Conservation (phyloP, 2,113 vertebrate species). For the Zosterops borbonicus region DNA sequence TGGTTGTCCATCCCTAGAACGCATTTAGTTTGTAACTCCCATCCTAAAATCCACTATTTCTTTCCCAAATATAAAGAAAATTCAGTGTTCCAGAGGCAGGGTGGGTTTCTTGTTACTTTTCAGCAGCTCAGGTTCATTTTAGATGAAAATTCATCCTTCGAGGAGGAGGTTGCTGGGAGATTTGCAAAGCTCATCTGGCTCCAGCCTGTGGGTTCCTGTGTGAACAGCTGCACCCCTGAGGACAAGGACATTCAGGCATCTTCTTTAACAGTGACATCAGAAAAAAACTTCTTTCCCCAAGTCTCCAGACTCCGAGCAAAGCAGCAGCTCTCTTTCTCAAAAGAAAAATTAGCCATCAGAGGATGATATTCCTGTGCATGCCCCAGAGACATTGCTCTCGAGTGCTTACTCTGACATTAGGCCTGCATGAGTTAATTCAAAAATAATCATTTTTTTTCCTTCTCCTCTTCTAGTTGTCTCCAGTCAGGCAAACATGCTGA, state of each 20-base stretch:
- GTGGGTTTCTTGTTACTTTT: neutral
- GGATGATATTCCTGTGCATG: neutral
- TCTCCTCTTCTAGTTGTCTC: neutral
- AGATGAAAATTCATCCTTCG: neutral
- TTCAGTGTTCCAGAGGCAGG: neutral
- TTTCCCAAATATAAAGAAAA: neutral
- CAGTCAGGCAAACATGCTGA: slow-evolving; percentile 33
- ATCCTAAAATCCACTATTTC: neutral
- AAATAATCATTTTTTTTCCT: neutral
- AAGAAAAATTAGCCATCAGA: neutral
- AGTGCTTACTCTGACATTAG: neutral
- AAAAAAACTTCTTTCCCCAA: neutral
- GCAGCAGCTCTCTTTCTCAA: neutral
- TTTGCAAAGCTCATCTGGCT: neutral
- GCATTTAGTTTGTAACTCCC: neutral
- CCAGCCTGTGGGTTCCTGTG: neutral
- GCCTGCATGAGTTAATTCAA: slow-evolving; percentile 18
- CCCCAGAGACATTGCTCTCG: neutral
- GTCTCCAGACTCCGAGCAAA: neutral
- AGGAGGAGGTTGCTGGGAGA: neutral
- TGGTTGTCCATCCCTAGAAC: neutral
- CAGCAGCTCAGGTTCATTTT: neutral
- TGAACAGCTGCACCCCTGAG: neutral
- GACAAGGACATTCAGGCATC: neutral
- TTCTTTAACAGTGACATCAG: neutral